Percentiles rank a stretch among this genome's conserved stretches.
phyloP scores from a whole-genome alignment of 2,888 invertebrate species.

The Drosophila mimetica region DNA sequence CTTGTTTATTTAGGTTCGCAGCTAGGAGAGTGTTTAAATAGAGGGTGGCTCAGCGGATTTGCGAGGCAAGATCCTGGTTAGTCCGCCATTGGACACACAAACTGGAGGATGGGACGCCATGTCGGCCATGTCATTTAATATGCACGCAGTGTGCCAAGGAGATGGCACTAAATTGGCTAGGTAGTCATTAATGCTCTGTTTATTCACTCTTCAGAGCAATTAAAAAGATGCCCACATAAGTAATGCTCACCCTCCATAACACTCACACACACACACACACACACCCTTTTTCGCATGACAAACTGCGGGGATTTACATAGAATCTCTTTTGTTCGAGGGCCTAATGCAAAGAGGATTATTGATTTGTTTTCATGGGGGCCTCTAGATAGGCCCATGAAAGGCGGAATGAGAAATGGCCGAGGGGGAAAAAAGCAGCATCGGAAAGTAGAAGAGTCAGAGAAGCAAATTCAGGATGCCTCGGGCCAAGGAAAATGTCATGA shows the following conservation, averaged over 20 bases:
- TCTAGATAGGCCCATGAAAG: constrained; percentile 38
- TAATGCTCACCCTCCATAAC: constrained; percentile 48
- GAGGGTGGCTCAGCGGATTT: constrained; percentile 32
- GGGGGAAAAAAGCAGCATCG: constrained; percentile 10
- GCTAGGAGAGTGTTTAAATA: constrained; percentile 47
- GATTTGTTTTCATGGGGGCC: constrained; percentile 59
- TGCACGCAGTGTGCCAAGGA: constrained; percentile 44
- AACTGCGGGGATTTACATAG: constrained; percentile 57
- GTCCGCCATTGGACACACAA: constrained; percentile 29
- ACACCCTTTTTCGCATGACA: constrained; percentile 16
- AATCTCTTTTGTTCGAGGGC: constrained; percentile 53
- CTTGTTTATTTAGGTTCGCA: constrained; percentile 67
- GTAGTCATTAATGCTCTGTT: constrained; percentile 54
- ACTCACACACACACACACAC: neutral
- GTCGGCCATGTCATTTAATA: constrained; percentile 59
- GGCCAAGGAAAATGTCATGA: constrained; percentile 59
- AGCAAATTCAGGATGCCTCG: constrained; percentile 50
- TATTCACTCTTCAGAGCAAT: constrained; percentile 57
- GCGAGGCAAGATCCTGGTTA: constrained; percentile 18
- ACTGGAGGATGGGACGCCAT: constrained; percentile 42
- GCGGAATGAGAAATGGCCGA: constrained; percentile 13
- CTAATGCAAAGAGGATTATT: constrained; percentile 72
- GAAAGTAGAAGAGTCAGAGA: constrained; percentile 13
- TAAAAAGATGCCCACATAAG: constrained; percentile 61
- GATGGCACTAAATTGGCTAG: constrained; percentile 34